phyloP scores from a whole-genome alignment of 2,113 vertebrate genomes.

The Seriola rivoliana region DNA sequence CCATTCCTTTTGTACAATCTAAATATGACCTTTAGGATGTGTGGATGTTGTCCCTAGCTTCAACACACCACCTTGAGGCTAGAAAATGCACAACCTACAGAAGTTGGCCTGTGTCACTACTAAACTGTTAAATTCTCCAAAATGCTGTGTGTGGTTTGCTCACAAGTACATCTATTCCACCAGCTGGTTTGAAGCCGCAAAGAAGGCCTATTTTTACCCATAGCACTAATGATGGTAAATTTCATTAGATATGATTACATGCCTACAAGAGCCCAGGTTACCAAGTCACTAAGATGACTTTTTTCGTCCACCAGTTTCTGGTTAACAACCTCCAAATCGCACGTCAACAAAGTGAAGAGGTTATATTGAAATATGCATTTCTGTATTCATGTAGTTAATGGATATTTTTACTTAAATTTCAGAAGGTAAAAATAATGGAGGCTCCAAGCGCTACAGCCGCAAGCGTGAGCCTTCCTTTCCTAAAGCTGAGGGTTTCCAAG shows the following conservation, averaged over 20 bases:
- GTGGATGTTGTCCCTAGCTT: neutral
- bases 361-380: neutral
- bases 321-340: neutral
- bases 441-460: constrained; percentile 93
- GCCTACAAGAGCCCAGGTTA: fast-evolving
- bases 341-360: neutral
- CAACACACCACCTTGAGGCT: neutral
- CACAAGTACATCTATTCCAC: neutral
- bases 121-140: neutral
- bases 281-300: neutral
- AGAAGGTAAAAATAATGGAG: constrained; percentile 94
- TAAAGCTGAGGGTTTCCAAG: constrained; percentile 92
- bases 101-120: neutral
- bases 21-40: neutral
- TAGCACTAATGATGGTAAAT: neutral
- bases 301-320: neutral
- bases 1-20: neutral
- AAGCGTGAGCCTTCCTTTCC: constrained; percentile 94
- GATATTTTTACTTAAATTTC: constrained; percentile 60
- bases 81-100: neutral
- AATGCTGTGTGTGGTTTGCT: neutral
- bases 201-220: neutral
- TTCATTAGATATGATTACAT: neutral
- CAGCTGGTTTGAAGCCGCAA: neutral
- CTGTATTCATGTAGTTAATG: neutral